phyloP scores from a whole-genome alignment of 2,113 vertebrate species.

The Ciconia boyciana region DNA sequence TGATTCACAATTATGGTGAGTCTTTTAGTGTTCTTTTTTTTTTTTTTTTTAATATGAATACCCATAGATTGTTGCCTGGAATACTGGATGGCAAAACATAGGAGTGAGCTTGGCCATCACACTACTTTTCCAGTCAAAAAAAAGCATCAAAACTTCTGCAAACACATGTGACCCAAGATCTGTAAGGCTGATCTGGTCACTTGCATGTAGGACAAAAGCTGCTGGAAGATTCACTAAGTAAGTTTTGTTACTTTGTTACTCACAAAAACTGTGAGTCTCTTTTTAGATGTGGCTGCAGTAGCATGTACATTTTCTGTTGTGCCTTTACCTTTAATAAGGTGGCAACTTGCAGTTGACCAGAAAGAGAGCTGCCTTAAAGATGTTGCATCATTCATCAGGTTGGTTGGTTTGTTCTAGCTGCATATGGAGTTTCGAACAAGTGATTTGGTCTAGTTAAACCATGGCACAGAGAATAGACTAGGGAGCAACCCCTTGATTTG shows the following conservation, averaged over 20 bases:
- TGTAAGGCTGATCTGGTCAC: not conserved
- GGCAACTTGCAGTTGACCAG: not conserved
- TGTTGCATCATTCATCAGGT: not conserved
- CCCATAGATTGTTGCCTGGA: not conserved
- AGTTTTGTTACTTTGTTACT: not conserved
- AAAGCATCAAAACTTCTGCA: not conserved
- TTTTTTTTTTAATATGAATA: not conserved
- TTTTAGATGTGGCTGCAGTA: not conserved
- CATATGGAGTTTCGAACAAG: not conserved
- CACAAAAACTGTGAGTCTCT: not conserved
- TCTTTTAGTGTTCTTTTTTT: not conserved
- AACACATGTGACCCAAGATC: not conserved
- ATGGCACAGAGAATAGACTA: not conserved
- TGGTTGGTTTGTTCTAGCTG: not conserved
- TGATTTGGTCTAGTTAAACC: not conserved
- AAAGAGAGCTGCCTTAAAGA: not conserved
- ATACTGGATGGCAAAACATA: not conserved
- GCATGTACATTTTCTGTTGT: not conserved
- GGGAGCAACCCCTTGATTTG: not conserved
- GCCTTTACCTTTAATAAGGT: not conserved
- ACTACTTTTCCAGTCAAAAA: not conserved
- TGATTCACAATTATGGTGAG: not conserved
- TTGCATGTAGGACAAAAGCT: not conserved
- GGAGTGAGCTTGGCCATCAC: not conserved
- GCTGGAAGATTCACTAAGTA: not conserved